Evolutionary conservation across 2,113 vertebrate species (phyloP).

Genomic region (Pantherophis guttatus): DNA sequence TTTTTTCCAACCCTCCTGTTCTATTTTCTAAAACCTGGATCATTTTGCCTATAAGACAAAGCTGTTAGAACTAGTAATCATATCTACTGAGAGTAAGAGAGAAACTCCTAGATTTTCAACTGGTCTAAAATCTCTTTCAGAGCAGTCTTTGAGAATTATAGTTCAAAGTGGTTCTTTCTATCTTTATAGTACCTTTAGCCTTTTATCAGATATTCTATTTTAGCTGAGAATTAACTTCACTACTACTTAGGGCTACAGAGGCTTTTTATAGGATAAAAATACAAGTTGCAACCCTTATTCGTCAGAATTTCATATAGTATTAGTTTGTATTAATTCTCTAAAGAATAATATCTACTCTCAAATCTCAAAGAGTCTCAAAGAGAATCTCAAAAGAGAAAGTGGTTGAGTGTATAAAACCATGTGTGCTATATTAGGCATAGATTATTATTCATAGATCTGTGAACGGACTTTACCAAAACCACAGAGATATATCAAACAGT

Average conservation of each 20-base stretch:
- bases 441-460: not conserved
- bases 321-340: not conserved
- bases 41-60: rapidly evolving
- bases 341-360: not conserved
- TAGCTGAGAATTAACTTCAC: not conserved
- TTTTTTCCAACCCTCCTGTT: not conserved
- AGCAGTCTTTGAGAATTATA: not conserved
- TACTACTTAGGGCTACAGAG: not conserved
- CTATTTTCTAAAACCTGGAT: not conserved
- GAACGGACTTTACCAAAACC: conserved; percentile 19
- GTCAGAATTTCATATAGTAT: not conserved
- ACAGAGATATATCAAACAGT: conserved; percentile 17
- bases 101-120: not conserved
- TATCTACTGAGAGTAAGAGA: not conserved
- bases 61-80: not conserved
- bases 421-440: not conserved
- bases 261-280: not conserved
- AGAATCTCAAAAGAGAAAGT: not conserved
- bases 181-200: not conserved
- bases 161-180: not conserved
- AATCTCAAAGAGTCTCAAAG: too few relatives aligned
- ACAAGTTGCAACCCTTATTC: not conserved
- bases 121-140: not conserved
- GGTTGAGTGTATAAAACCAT: not conserved
- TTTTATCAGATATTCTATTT: not conserved